Conservation (phyloP, 2,888 invertebrate genomes). For the Marasmarcha lunaedactyla region DNA sequence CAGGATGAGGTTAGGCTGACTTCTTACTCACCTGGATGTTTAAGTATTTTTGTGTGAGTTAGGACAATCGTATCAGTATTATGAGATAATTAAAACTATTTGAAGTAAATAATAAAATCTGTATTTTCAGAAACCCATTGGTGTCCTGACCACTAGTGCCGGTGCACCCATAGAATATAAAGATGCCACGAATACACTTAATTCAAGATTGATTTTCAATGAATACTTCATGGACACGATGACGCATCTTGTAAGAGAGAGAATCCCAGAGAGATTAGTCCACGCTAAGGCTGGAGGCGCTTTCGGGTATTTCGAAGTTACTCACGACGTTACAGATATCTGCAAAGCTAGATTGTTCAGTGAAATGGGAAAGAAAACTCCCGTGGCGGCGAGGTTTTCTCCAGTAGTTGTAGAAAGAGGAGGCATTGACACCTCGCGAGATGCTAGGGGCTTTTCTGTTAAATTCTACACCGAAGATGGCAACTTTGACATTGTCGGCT, state of each 20-base stretch:
- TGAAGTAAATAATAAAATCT: too few species aligned
- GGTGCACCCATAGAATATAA: slow-evolving; percentile 84
- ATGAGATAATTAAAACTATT: too few species aligned
- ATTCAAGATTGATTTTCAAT: slow-evolving; percentile 84
- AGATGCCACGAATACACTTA: slow-evolving; percentile 79
- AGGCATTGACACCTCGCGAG: slow-evolving; percentile 86
- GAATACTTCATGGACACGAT: slow-evolving; percentile 79
- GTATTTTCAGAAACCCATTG: slow-evolving; percentile 59
- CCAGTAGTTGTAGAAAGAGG: slow-evolving; percentile 86
- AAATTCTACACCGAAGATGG: slow-evolving; percentile 93
- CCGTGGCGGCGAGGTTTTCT: slow-evolving; percentile 81
- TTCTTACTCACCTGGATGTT: too few species aligned
- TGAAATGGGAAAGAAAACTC: slow-evolving; percentile 79
- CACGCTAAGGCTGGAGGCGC: slow-evolving; percentile 94
- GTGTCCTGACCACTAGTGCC: slow-evolving; percentile 76
- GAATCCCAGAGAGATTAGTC: slow-evolving; percentile 92
- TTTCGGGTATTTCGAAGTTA: slow-evolving; percentile 86
- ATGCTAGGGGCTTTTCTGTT: slow-evolving; percentile 89
- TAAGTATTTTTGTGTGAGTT: too few species aligned
- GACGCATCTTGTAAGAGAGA: slow-evolving; percentile 84
- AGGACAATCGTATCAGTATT: too few species aligned
- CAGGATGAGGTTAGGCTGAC: too few species aligned
- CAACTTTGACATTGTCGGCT: slow-evolving; percentile 90
- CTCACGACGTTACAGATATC: slow-evolving; percentile 82
- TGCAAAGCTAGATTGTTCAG: slow-evolving; percentile 81